phyloP scores from a whole-genome alignment of 2,113 vertebrate species.

The Ceyx melanurus region DNA sequence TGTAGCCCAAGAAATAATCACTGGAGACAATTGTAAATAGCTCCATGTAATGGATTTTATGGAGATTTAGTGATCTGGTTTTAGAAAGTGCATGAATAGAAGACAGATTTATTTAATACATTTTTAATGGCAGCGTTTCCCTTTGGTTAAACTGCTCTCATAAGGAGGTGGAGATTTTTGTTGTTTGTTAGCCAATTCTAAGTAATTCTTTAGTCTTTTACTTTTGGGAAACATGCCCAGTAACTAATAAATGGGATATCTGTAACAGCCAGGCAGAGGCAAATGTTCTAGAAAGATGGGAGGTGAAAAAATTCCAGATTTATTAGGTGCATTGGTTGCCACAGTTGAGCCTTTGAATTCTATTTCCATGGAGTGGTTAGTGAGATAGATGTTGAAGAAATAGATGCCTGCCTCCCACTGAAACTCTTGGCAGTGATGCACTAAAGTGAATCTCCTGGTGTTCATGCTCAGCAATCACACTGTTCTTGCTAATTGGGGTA shows the following conservation, averaged over 20 bases:
- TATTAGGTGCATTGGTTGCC: not conserved
- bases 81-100: not conserved
- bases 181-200: not conserved
- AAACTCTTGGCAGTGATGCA: not conserved
- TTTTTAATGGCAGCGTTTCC: not conserved
- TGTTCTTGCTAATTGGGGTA: not conserved
- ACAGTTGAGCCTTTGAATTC: not conserved
- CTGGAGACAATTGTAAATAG: constrained; percentile 2
- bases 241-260: not conserved
- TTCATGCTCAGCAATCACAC: not conserved
- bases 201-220: not conserved
- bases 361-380: not conserved
- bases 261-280: not conserved
- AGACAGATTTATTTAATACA: not conserved
- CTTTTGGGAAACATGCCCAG: not conserved
- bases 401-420: not conserved
- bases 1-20: not conserved
- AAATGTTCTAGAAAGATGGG: not conserved
- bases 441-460: not conserved
- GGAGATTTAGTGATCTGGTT: not conserved
- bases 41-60: not conserved
- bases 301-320: not conserved
- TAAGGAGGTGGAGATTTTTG: not conserved
- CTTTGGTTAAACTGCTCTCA: not conserved
- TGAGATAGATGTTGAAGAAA: not conserved